Evolutionary conservation across 2,113 vertebrate species (phyloP).

Genomic region (Nerophis lumbriciformis): DNA sequence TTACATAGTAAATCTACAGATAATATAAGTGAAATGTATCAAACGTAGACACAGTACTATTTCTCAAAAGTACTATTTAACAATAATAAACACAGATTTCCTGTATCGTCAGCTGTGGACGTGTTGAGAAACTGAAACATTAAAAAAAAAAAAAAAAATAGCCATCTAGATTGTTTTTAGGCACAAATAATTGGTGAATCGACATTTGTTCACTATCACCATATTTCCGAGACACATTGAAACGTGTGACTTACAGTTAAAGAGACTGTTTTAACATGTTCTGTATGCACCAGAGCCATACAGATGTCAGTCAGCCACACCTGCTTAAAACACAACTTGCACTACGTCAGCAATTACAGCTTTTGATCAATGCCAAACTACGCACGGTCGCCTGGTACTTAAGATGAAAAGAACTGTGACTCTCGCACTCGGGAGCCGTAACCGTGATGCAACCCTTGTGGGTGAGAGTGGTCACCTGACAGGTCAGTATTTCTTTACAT

Average conservation of each 20-base stretch:
- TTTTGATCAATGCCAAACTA: slow-evolving; percentile 24
- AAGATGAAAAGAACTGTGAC: slow-evolving; percentile 46
- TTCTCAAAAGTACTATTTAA: slow-evolving; percentile 17
- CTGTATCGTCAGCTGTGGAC: slow-evolving; percentile 25
- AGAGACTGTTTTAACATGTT: not conserved
- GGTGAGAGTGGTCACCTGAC: slow-evolving; percentile 5
- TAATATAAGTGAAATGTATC: slow-evolving; percentile 42
- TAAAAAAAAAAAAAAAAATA: slow-evolving; percentile 26
- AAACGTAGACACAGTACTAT: slow-evolving; percentile 45
- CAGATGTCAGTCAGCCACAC: slow-evolving; percentile 19
- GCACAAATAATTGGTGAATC: slow-evolving; percentile 40
- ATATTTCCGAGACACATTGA: slow-evolving; percentile 26
- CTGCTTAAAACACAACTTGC: slow-evolving; percentile 8
- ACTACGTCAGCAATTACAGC: slow-evolving; percentile 4
- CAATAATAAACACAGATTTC: slow-evolving; percentile 24
- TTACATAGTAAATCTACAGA: slow-evolving; percentile 46
- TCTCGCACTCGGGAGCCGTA: slow-evolving; percentile 28
- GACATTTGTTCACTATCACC: slow-evolving; percentile 28
- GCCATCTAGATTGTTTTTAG: slow-evolving; percentile 15
- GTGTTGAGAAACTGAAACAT: slow-evolving; percentile 18
- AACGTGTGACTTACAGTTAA: slow-evolving; percentile 34
- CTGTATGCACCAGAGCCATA: slow-evolving; percentile 8
- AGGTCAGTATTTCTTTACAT: slow-evolving; percentile 86
- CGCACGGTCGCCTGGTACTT: slow-evolving; percentile 59
- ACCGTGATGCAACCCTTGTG: slow-evolving; percentile 35